A percentile compares a stretch with the other conserved stretches of the same genome.
Evolutionary conservation across 2,113 vertebrate species (phyloP).

Genomic region (Callionymus lyra): DNA sequence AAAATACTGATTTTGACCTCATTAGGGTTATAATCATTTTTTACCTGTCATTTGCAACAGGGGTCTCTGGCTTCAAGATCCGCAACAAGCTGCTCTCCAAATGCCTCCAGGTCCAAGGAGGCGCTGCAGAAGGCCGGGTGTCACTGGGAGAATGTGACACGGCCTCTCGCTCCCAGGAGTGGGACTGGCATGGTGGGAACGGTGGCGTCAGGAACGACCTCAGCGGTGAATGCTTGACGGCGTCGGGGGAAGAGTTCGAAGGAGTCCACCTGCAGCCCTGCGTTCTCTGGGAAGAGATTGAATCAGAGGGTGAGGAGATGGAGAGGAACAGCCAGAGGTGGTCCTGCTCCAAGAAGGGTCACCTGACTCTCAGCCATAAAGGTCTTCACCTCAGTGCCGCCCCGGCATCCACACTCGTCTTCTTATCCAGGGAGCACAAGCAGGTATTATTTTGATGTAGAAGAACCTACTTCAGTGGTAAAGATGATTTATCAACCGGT

Average conservation of each 20-base stretch:
- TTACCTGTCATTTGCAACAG: slow-evolving; percentile 15
- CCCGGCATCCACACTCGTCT: slow-evolving; percentile 62
- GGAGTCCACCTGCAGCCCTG: slow-evolving; percentile 64
- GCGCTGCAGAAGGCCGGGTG: slow-evolving; percentile 21
- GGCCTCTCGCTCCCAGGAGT: slow-evolving; percentile 54
- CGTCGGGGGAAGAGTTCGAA: slow-evolving; percentile 40
- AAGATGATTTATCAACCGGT: not conserved
- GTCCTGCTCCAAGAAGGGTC: slow-evolving; percentile 77
- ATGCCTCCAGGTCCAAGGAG: slow-evolving; percentile 55
- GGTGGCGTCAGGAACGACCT: slow-evolving; percentile 53
- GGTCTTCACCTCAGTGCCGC: slow-evolving; percentile 66
- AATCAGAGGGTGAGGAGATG: not conserved
- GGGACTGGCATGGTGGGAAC: slow-evolving; percentile 56
- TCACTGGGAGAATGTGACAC: slow-evolving; percentile 56
- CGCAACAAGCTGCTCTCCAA: slow-evolving; percentile 67
- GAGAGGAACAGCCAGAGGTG: slow-evolving; percentile 58
- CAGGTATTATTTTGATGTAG: slow-evolving; percentile 31
- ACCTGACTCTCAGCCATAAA: slow-evolving; percentile 61
- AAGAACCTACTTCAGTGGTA: too few species aligned
- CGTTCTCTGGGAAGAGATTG: slow-evolving; percentile 1
- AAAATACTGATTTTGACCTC: too few species aligned
- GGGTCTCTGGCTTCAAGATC: slow-evolving; percentile 63
- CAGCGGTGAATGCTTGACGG: slow-evolving; percentile 65
- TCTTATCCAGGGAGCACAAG: slow-evolving; percentile 62
- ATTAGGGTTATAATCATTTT: too few species aligned